Base-by-base conservation (phyloP, 1,140 invertebrate species). In the Berghia stephanieae region DNA sequence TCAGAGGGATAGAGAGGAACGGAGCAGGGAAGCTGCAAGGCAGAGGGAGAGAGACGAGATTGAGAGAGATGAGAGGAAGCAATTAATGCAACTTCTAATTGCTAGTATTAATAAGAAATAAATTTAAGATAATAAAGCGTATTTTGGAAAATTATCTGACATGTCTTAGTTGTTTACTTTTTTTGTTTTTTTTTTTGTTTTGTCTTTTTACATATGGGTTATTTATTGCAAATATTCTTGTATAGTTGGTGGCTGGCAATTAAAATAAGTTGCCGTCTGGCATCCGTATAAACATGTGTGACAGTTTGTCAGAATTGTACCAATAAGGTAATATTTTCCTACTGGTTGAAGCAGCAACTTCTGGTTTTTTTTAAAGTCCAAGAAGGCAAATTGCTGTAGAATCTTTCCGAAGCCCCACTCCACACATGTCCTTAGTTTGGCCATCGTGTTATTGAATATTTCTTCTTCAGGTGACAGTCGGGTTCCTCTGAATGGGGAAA, bases 391-490 rank as follows among this genome's bases (percentile, higher is more conserved):
- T 34, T 49, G 70, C 2, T 4, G 18, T 34, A 31, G 10, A 3
- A 72, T 44, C 34, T 72, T 72, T 18, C 44, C 3, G 52, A 72
- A 72, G 13, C 42, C 42, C 42, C 70, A 72, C 52, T 72, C 70
- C 8, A 72, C 70, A 52, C 70, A 49, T 44, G 46, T 31, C 3
- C 70, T 2, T 36, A 52, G 43, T 2, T 31, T 44, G 2, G 70
- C 46, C 70, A 77, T 77, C 5, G 21, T 44, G 5, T 52, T 55
- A 49, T 77, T 77, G 67, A 77, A 77, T 34, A 24, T 6, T n/a
- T 43, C n/a, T 46, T 77, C 38, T 27, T 77, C 36, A 31, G 63
- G 42, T 36, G 40, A 71, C 3, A 77, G 66, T n/a, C 55, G 52
- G 8, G 63, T 43, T 34, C 67, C 66, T 42, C 36, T 52, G 46